These are phyloP conservation scores for Petrocephalus zakoni DNA, from an alignment of 2,113 vertebrate species.

Conservation along the genomic window DNA sequence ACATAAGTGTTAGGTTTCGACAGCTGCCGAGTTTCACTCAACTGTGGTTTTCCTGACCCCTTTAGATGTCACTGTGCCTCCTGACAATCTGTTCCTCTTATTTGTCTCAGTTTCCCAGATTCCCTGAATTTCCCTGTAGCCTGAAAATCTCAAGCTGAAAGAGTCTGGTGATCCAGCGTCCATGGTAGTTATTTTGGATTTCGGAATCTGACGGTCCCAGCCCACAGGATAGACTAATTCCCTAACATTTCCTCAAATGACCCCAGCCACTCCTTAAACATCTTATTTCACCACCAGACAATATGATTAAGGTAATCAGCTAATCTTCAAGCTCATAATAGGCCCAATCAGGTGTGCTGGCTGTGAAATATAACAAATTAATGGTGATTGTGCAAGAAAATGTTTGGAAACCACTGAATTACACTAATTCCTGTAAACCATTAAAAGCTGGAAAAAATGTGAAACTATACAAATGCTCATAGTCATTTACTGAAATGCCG, in stretches of 20 bases:
- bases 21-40: constrained; percentile 20
- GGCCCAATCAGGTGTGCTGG: neutral
- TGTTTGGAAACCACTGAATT: neutral
- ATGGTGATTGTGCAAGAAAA: neutral
- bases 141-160: neutral
- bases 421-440: neutral
- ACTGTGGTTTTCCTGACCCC: constrained; percentile 20
- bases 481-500: neutral
- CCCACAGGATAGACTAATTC: neutral
- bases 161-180: neutral
- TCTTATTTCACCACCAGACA: neutral
- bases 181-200: neutral
- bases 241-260: neutral
- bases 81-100: neutral
- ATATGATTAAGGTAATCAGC: neutral
- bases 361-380: neutral
- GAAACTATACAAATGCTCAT: neutral
- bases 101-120: neutral
- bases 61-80: constrained; percentile 1
- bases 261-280: neutral
- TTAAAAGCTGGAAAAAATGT: neutral
- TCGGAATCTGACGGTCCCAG: neutral
- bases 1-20: neutral
- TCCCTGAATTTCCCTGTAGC: neutral
- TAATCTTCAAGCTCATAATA: neutral